Conservation (phyloP, 1,140 invertebrate genomes). For the Cryptotermes secundus region DNA sequence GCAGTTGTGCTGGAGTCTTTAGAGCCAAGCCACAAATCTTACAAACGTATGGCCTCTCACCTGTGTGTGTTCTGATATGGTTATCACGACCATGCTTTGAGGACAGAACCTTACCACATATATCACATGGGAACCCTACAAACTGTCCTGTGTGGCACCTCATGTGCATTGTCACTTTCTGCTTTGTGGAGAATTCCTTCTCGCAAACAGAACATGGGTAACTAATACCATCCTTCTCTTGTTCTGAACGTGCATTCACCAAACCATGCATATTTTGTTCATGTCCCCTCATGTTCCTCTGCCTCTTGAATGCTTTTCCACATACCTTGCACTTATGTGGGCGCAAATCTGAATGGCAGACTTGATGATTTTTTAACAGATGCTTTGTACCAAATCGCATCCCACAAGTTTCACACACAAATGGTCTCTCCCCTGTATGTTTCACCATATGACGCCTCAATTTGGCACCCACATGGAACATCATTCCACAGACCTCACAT, state of each 20-base stretch:
- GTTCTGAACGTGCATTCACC: constrained; percentile 52
- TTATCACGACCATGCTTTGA: constrained; percentile 71
- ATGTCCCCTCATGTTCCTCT: constrained; percentile 49
- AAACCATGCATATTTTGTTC: constrained; percentile 54
- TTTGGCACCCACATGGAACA: constrained; percentile 18
- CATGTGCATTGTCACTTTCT: constrained; percentile 22
- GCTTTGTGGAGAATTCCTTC: constrained; percentile 13
- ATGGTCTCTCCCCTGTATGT: constrained; percentile 48
- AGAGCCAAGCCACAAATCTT: constrained; percentile 54
- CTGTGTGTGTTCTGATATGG: constrained; percentile 48
- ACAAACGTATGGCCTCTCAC: constrained; percentile 56
- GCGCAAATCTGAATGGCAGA: constrained; percentile 50
- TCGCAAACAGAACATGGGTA: constrained; percentile 22
- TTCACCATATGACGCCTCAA: constrained; percentile 38
- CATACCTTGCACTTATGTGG: constrained; percentile 52
- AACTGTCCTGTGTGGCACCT: constrained; percentile 37
- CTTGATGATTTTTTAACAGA: constrained; percentile 46
- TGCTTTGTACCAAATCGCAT: constrained; percentile 54
- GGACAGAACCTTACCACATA: constrained; percentile 69
- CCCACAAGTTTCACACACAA: constrained; percentile 53
- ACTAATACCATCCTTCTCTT: constrained; percentile 43
- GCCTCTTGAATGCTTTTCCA: constrained; percentile 48
- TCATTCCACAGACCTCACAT: constrained; percentile 26
- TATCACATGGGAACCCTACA: constrained; percentile 58
- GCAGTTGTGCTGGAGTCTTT: constrained; percentile 48